Percentiles rank a stretch among this genome's conserved stretches.
These are phyloP conservation scores for Trissolcus japonicus DNA, from an alignment of 2,888 invertebrate species.

Conservation along the genomic window DNA sequence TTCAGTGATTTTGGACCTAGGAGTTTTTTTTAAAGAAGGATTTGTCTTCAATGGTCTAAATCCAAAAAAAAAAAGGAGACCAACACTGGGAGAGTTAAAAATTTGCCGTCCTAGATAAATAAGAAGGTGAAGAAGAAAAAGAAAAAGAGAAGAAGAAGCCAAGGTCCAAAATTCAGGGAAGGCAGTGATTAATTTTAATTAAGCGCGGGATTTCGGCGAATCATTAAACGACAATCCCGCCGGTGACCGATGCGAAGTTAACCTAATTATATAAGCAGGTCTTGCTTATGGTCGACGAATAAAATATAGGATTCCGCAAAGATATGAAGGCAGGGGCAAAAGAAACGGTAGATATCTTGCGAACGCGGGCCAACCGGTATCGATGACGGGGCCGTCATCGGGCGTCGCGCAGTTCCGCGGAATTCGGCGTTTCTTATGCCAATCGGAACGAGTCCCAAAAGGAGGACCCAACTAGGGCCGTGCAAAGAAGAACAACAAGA, in stretches of 20 bases:
- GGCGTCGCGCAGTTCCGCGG: constrained; percentile 57
- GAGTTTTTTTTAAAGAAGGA: no score
- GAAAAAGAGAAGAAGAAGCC: no score
- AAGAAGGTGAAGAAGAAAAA: no score
- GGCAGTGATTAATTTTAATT: no score
- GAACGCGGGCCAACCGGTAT: constrained; percentile 57
- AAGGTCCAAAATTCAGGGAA: no score
- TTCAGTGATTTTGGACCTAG: no score
- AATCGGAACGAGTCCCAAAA: constrained; percentile 57
- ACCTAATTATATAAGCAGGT: constrained; percentile 19
- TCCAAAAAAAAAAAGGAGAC: no score
- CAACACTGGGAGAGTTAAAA: no score
- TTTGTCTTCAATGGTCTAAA: no score
- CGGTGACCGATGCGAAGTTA: not conserved
- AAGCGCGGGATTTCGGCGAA: not conserved
- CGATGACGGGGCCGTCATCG: constrained; percentile 55
- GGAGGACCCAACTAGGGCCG: constrained; percentile 53
- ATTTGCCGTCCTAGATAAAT: no score
- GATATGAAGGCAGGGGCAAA: constrained; percentile 48
- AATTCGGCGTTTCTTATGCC: constrained; percentile 59
- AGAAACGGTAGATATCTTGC: constrained; percentile 53
- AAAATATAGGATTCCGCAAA: constrained; percentile 41
- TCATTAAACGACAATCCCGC: constrained; percentile 3
- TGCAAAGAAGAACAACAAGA: constrained; percentile 51
- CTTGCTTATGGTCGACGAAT: constrained; percentile 37